Evolutionary conservation across 1,140 invertebrate genomes (phyloP), one percentile per base, ranked within the genome.

Genomic region (Zaprionus inermis): DNA sequence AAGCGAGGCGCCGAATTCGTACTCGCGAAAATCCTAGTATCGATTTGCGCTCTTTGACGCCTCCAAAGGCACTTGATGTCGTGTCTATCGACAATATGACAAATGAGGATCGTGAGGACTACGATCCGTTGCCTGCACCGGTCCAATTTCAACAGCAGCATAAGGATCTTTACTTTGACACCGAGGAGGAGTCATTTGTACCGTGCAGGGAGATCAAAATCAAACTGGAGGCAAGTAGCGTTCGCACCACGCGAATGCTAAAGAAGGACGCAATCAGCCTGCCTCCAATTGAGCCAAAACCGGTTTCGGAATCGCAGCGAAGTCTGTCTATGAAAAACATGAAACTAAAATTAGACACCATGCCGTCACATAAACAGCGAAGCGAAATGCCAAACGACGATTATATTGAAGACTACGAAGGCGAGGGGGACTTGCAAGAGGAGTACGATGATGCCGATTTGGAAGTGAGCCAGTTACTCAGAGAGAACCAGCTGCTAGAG

Each of bases 151-250:
- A 44, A 10, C 38, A 44, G 10, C 30, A 12, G 7, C 20, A 18
- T 14, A 36, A 36, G 0, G 61, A 22, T 2, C 3, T 18, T 0
- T 72, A 70, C 46, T 68, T 74, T 0, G 74, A 16, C 3, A 75
- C 70, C 3, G 82, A 84, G 2, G 58, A 75, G 10, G 75, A 78
- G 52, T 6, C 44, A 5, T 22, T 4, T 2, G 72, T 56, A 7
- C 72, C 68, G 2, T 18, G 68, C 14, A 55, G 65, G 10, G 82
- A 82, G n/a, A 79, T 88, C 5, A 72, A 72, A 16, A 78, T 79
- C 9, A 75, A 78, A n/a, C 6, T 88, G 28, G 83, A 88, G 38
- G 52, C 73, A 3, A 68, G 64, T 18, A 61, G 65, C 34, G 67
- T 71, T 44, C 63, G 61, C 2, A 74, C 77, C 5, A 28, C 24